Evolutionary conservation across 2,113 vertebrate species (phyloP), one percentile per base, ranked within the genome.

Genomic region (Xiphophorus maculatus): DNA sequence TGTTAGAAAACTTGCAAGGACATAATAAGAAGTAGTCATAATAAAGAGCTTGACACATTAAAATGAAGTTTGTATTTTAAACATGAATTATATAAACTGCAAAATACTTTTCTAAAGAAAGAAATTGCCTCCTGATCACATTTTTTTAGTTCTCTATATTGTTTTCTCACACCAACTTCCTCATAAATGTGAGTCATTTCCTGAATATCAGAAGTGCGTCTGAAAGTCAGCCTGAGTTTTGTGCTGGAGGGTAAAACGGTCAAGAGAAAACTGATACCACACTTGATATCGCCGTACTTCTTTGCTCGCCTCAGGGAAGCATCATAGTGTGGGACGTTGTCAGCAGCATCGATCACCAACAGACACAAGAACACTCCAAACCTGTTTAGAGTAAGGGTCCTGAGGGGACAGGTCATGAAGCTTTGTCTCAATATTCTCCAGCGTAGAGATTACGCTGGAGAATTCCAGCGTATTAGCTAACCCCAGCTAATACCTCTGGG

Each of bases 241-340:
- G n/a, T 88, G 11, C 77, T 75, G 30, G 1, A 77, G 99, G 98
- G 97, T 99, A 68, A 99, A 97, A 90, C 98, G 97, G 98, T 98
- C 97, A 64, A 95, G 96, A 85, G 98, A 99, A 73, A 99, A 99
- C 89, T 99, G 99, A 82, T 97, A 98, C 91, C 98, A 99, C 92
- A 96, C 75, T 22, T 97, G 71, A 97, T 97, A 81, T 97, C 97
- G 0, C 98, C 98, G 0, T 99, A 99, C 85, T 96, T 92, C 98
- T 89, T 95, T 97, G 60, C 93, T 99, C 85, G 98, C 98, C 11
- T 98, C 98, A 2, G 98, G 98, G 98, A 25, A 99, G 98, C 89
- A 99, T 99, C 77, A 96, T 99, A 0, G 96, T 98, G 19, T 99
- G 98, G 98, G 98, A 99, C 82, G 98, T 99, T 51, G 96, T 96